These are phyloP conservation scores for Anoplolepis gracilipes DNA, from an alignment of 1,140 invertebrate species.

Conservation along the genomic window DNA sequence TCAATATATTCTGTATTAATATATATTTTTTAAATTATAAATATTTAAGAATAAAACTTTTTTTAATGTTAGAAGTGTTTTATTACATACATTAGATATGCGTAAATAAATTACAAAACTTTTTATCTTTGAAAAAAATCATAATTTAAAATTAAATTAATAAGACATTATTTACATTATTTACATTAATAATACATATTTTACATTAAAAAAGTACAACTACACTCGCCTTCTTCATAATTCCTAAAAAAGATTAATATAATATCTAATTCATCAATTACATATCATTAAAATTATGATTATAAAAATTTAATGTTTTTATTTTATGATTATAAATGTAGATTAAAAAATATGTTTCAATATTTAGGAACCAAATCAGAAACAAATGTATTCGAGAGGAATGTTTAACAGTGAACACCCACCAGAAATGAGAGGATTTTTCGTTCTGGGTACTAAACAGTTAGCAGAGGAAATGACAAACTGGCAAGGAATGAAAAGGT, in stretches of 20 bases:
- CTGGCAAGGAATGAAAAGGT: conserved; percentile 81
- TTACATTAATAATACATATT: no score
- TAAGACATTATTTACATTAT: no score
- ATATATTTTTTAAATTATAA: neutral
- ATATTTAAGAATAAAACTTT: neutral
- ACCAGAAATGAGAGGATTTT: conserved; percentile 75
- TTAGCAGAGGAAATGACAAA: conserved; percentile 75
- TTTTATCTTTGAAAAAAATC: neutral
- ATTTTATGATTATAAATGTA: no score
- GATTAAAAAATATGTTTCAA: conserved; percentile 5
- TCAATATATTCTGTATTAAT: no score
- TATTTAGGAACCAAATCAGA: conserved; percentile 82
- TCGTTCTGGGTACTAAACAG: conserved; percentile 67
- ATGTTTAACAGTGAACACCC: conserved; percentile 76
- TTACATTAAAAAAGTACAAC: no score
- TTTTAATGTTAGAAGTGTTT: no score
- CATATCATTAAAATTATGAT: no score
- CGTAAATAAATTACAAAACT: neutral
- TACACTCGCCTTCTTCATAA: neutral
- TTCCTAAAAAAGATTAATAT: neutral
- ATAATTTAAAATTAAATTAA: neutral
- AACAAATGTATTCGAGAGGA: conserved; percentile 78
- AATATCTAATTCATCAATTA: neutral
- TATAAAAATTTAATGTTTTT: no score
- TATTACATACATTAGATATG: no score